A percentile compares a stretch with the other conserved stretches of the same genome.
These are phyloP conservation scores for Halcyon leucocephala DNA, from an alignment of 2,797 vertebrate species.

Conservation along the genomic window DNA sequence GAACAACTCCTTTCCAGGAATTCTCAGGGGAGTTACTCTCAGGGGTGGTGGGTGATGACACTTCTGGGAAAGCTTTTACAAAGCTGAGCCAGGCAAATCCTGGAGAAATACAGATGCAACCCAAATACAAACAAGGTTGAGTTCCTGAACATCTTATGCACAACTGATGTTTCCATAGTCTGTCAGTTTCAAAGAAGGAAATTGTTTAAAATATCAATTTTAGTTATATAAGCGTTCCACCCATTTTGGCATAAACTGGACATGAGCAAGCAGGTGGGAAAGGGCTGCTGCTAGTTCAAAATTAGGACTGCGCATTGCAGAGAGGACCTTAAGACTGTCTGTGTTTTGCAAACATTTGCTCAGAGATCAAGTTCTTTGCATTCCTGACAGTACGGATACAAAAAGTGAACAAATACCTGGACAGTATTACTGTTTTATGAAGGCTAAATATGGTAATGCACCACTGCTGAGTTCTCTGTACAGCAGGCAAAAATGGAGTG, in stretches of 20 bases:
- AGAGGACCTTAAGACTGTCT: neutral
- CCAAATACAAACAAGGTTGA: neutral
- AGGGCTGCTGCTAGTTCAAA: neutral
- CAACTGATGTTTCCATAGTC: neutral
- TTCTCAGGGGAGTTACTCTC: neutral
- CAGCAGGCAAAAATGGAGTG: neutral
- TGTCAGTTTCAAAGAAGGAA: neutral
- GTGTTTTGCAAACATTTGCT: neutral
- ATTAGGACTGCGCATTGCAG: neutral
- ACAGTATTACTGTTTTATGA: neutral
- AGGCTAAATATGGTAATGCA: neutral
- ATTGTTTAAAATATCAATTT: neutral
- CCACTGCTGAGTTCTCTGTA: neutral
- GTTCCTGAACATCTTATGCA: neutral
- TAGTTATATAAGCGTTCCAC: neutral
- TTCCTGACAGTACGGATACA: neutral
- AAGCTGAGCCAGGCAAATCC: neutral
- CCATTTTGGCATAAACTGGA: neutral
- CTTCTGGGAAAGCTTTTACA: constrained; percentile 1
- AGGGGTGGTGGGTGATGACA: neutral
- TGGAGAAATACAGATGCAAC: neutral
- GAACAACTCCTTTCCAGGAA: neutral
- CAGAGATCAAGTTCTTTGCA: neutral
- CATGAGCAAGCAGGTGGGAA: neutral
- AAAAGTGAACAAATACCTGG: neutral